phyloP scores from a whole-genome alignment of 2,797 vertebrate species.

The Columba guinea region DNA sequence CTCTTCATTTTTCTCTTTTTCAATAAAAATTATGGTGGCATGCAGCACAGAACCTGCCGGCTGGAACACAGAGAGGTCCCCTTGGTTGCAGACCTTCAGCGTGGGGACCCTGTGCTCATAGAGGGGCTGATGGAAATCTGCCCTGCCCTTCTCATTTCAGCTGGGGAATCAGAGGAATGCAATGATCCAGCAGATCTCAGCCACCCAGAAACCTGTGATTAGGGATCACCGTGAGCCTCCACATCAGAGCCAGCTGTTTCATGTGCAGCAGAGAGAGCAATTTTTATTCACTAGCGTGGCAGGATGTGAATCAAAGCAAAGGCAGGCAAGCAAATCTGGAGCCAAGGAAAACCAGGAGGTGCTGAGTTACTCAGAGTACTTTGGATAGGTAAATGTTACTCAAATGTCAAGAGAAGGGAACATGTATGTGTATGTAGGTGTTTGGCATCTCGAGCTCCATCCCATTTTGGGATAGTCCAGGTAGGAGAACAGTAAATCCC shows the following conservation, averaged over 20 bases:
- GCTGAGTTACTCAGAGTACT: background rate
- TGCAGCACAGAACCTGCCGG: background rate
- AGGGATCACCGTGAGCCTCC: background rate
- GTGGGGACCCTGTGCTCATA: too few species aligned
- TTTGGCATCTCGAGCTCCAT: background rate
- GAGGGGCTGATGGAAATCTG: background rate
- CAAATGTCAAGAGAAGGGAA: background rate
- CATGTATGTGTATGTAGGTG: background rate
- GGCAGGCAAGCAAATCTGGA: background rate
- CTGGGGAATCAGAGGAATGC: background rate
- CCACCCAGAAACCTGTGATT: background rate
- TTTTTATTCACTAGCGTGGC: background rate
- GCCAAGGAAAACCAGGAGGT: conserved; percentile 38
- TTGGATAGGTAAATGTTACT: background rate
- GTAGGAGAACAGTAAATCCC: background rate
- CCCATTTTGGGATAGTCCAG: background rate
- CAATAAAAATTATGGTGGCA: background rate
- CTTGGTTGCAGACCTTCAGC: background rate
- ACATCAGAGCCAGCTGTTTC: background rate
- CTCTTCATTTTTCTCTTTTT: background rate
- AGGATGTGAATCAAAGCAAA: background rate
- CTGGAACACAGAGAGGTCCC: background rate
- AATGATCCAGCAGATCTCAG: fast-evolving
- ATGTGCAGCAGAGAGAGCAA: background rate
- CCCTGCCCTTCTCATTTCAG: background rate